Evolutionary conservation across 2,888 invertebrate genomes (phyloP).

Genomic region (Agrochola litura): DNA sequence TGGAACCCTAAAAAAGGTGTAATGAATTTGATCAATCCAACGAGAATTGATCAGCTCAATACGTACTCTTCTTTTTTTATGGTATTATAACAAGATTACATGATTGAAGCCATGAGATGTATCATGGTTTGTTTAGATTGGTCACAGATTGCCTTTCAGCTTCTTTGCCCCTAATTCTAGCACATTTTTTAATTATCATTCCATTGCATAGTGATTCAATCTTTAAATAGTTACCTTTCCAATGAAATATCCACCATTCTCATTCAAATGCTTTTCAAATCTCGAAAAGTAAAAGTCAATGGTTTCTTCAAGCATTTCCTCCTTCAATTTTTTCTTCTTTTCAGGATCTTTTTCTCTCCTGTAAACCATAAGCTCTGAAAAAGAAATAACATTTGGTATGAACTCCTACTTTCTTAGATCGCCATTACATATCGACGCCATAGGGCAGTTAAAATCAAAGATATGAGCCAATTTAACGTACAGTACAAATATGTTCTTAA

Average conservation of each 20-base stretch:
- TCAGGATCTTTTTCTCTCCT: slow-evolving; percentile 72
- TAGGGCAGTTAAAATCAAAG: not conserved
- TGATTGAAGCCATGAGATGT: not conserved
- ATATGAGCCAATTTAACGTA: too few species aligned
- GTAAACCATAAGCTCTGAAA: slow-evolving; percentile 75
- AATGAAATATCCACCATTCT: slow-evolving; percentile 79
- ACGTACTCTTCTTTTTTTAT: not conserved
- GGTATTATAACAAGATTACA: not conserved
- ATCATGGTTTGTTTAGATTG: not conserved
- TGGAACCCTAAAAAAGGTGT: too few species aligned
- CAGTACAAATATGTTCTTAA: too few species aligned
- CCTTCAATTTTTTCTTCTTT: slow-evolving; percentile 73
- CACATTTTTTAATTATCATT: not conserved
- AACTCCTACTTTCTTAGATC: too few species aligned
- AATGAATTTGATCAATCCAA: not conserved
- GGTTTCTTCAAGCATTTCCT: slow-evolving; percentile 74
- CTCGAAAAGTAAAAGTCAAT: slow-evolving; percentile 80
- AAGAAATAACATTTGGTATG: not conserved
- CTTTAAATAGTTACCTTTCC: slow-evolving; percentile 76
- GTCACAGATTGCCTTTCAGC: not conserved
- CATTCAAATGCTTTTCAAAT: slow-evolving; percentile 80
- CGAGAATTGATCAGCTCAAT: not conserved
- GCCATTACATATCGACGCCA: too few species aligned
- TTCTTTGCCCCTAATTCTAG: not conserved
- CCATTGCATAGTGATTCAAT: too few species aligned